Conservation (phyloP, 2,888 invertebrate genomes). For the Rhamphomyia laevipes region DNA sequence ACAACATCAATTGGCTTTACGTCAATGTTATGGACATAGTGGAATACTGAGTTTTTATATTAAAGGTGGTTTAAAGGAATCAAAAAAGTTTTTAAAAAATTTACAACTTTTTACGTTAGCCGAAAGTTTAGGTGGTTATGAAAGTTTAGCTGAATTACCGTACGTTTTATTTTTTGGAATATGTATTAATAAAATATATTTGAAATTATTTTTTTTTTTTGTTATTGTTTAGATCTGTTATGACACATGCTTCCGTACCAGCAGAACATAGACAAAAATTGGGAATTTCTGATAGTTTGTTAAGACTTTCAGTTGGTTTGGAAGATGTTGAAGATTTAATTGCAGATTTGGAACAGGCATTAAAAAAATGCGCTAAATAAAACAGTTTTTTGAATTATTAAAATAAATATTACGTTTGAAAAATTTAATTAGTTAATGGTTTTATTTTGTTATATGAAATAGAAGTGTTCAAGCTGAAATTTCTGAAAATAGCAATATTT, state of each 20-base stretch:
- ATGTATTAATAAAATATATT: neutral
- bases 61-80: slow-evolving; percentile 61
- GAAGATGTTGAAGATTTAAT: slow-evolving; percentile 80
- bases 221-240: slow-evolving; percentile 52
- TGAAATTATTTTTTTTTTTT: slow-evolving; percentile 7
- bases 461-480: no score
- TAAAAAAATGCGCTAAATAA: neutral
- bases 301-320: slow-evolving; percentile 61
- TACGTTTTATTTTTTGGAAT: slow-evolving; percentile 43
- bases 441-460: no score
- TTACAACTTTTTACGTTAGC: slow-evolving; percentile 77
- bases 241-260: slow-evolving; percentile 93
- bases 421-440: no score
- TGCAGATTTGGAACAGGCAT: slow-evolving; percentile 56
- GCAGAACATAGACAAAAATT: slow-evolving; percentile 54
- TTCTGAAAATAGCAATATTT: no score
- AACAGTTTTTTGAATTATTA: neutral
- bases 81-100: slow-evolving; percentile 58
- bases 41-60: slow-evolving; percentile 87
- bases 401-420: neutral
- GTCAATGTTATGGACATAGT: slow-evolving; percentile 77
- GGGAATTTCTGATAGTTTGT: slow-evolving; percentile 72
- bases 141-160: slow-evolving; percentile 91
- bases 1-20: slow-evolving; percentile 65
- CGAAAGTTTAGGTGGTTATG: slow-evolving; percentile 91